phyloP scores from a whole-genome alignment of 2,113 vertebrate genomes.

The Meleagris gallopavo region DNA sequence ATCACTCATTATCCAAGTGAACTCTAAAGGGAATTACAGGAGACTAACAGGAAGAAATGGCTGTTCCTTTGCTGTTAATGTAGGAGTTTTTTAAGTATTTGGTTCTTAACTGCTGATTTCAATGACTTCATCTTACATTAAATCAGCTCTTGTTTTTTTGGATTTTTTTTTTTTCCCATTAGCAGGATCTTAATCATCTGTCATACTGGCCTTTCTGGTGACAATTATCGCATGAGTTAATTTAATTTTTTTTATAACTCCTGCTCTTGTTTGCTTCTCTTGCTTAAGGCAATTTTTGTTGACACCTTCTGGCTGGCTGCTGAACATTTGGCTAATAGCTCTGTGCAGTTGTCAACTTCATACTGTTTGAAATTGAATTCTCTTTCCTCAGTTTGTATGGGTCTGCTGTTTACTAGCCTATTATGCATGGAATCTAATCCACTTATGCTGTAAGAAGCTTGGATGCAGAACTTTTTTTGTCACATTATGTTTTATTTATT shows the following conservation, averaged over 20 bases:
- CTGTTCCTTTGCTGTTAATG: constrained; percentile 24
- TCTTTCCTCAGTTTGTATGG: constrained; percentile 5
- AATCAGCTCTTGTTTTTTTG: background rate
- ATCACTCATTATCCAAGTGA: constrained; percentile 52
- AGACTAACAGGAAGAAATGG: constrained; percentile 27
- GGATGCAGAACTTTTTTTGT: background rate
- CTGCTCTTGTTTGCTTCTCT: constrained; percentile 11
- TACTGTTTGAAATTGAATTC: constrained; percentile 42
- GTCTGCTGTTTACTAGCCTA: constrained; percentile 36
- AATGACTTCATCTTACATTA: constrained; percentile 4
- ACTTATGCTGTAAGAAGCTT: constrained; percentile 36
- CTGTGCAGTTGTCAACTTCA: constrained; percentile 25
- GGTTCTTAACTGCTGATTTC: background rate
- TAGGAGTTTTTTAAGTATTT: constrained; percentile 8
- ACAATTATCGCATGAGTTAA: constrained; percentile 14
- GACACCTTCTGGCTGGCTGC: constrained; percentile 46
- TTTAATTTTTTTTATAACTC: background rate
- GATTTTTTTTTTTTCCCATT: background rate
- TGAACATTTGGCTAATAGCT: constrained; percentile 56
- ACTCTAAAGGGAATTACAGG: constrained; percentile 22
- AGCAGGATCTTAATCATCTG: constrained; percentile 29
- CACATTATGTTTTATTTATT: constrained; percentile 57
- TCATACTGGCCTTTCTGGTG: constrained; percentile 24
- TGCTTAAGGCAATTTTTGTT: constrained; percentile 53
- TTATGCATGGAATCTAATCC: constrained; percentile 48